Percentiles rank a stretch among this genome's conserved stretches.
phyloP scores from a whole-genome alignment of 2,113 vertebrate genomes.

The Tetrax tetrax region DNA sequence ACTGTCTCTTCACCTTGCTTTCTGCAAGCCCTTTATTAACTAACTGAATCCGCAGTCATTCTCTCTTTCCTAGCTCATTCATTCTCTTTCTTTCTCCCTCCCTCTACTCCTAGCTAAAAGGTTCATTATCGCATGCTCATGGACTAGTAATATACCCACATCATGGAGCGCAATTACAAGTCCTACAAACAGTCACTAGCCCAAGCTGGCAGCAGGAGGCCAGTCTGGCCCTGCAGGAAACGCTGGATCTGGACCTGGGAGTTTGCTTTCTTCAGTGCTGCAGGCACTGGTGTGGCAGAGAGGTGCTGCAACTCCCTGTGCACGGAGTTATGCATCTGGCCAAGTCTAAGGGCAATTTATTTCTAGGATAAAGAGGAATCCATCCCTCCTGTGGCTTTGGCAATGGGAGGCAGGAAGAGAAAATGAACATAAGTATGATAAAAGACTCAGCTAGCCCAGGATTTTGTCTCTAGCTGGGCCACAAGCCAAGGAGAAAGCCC shows the following conservation, averaged over 20 bases:
- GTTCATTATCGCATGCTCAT: background rate
- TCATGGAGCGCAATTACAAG: background rate
- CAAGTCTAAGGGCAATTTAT: background rate
- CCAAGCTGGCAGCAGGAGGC: background rate
- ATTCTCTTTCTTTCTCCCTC: background rate
- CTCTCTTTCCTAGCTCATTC: slow-evolving; percentile 35
- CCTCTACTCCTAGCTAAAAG: background rate
- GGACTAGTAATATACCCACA: background rate
- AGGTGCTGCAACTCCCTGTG: background rate
- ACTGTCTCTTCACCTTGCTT: slow-evolving; percentile 64
- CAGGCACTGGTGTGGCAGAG: background rate
- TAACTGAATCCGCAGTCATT: slow-evolving; percentile 24
- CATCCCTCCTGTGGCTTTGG: background rate
- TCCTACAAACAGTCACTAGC: background rate
- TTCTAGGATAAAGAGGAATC: background rate
- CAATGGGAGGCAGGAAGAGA: background rate
- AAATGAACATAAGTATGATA: background rate
- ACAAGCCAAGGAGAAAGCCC: background rate
- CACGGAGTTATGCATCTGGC: background rate
- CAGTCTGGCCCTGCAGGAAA: background rate
- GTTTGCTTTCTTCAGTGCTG: background rate
- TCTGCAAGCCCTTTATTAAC: slow-evolving; percentile 62
- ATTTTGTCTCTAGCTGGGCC: background rate
- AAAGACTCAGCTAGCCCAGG: background rate
- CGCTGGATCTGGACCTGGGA: background rate